Conservation (phyloP, 2,888 invertebrate species). For the Halictus ligatus region DNA sequence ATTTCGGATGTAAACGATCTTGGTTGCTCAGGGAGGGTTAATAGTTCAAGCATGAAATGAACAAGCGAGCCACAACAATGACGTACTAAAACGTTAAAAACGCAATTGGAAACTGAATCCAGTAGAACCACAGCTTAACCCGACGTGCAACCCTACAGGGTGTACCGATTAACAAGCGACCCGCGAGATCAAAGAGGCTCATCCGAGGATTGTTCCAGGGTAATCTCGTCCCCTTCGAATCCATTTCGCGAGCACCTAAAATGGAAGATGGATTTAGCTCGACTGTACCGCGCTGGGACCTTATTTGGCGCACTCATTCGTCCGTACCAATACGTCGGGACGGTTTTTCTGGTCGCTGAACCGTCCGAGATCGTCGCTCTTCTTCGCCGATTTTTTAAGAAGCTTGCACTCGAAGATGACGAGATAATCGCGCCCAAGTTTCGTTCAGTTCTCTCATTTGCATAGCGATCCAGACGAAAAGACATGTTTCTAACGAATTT, state of each 20-base stretch:
- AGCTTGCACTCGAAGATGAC: background rate
- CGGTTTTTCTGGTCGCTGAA: background rate
- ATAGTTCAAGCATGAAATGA: too few species aligned
- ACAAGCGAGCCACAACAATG: too few species aligned
- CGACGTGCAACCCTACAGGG: constrained; percentile 64
- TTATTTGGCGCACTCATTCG: constrained; percentile 4
- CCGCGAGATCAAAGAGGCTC: constrained; percentile 33
- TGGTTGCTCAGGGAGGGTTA: too few species aligned
- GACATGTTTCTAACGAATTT: background rate
- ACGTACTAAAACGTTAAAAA: too few species aligned
- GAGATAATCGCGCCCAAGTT: background rate
- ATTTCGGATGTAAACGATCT: too few species aligned
- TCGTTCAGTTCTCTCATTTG: background rate
- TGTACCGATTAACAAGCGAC: constrained; percentile 54
- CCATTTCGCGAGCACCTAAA: constrained; percentile 7
- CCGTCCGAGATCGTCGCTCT: background rate
- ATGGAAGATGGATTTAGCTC: background rate
- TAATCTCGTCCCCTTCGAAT: constrained; percentile 8
- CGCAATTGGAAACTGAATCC: background rate
- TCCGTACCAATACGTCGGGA: background rate
- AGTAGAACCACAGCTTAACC: constrained; percentile 33
- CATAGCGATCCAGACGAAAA: background rate
- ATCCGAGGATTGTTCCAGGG: background rate
- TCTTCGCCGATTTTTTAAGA: background rate
- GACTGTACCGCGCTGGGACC: background rate